Evolutionary conservation across 1,140 invertebrate species (phyloP), one percentile per base, ranked within the genome.

Genomic region (Monochamus saltuarius): DNA sequence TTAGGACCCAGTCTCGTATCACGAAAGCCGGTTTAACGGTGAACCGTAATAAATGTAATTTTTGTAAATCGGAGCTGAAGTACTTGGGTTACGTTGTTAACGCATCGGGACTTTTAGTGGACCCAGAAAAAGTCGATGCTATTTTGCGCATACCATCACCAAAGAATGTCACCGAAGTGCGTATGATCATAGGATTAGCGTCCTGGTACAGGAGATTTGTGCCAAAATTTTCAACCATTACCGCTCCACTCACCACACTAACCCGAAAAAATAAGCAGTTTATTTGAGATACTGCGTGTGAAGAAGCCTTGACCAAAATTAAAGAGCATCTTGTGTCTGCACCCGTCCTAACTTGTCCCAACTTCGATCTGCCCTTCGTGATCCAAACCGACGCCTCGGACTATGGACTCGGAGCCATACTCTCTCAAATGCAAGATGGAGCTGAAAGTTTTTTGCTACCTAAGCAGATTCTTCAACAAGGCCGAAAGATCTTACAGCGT

Each of bases 151-250:
- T 67, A 10, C 61, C 63, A 6, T 19, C 50, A 1, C 75, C 75
- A 9, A 34, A 71, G 62, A 73, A 66, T 62, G 54, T 72, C 3
- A 77, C 72, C 47, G 72, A 79, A 43, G 14, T 82, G 0, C 54
- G 75, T 17, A 51, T 70, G 0, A 81, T 82, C 60, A 55, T 81
- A 0, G 79, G 80, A 3, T 75, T 80, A 54, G 66, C 73, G 0
- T 67, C 67, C 0, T 78, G 73, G 75, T 77, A 77, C 39, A 51
- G 74, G 0, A 37, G 66, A 0, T 78, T 79, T 50, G 64, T 77
- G 0, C 36, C 49, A 0, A 64, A 75, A 35, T 79, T 74, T 52
- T 66, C 75, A 0, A 54, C 37, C 1, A 47, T 73, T 0, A 51
- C 69, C 4, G 58, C 49, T n/a, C 75, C 77, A 0, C 38, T 78